Percentiles rank a stretch among this genome's conserved stretches.
Evolutionary conservation across 2,113 vertebrate genomes (phyloP).

Genomic region (Notiomystis cincta): DNA sequence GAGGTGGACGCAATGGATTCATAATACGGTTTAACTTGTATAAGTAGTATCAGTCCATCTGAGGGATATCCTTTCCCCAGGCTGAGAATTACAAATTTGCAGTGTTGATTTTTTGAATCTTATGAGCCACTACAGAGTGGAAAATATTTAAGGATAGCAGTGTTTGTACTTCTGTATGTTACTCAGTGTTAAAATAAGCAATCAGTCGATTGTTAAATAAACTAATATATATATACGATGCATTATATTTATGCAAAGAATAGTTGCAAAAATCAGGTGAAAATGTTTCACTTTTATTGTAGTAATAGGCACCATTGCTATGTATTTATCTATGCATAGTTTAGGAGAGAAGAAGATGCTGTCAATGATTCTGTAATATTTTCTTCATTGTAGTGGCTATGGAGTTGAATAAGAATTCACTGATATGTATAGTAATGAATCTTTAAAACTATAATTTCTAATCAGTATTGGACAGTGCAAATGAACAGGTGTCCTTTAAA

Average conservation of each 20-base stretch:
- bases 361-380: constrained; percentile 68
- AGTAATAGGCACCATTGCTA: constrained; percentile 58
- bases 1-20: constrained; percentile 49
- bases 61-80: constrained; percentile 26
- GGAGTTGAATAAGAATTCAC: constrained; percentile 68
- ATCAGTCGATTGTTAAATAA: constrained; percentile 24
- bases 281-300: constrained; percentile 54
- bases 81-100: constrained; percentile 21
- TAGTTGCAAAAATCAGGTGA: constrained; percentile 56
- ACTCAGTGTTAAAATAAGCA: constrained; percentile 61
- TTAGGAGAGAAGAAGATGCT: constrained; percentile 65
- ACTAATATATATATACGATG: constrained; percentile 33
- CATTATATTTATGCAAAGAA: constrained; percentile 47
- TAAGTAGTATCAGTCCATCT: constrained; percentile 36
- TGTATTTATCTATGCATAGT: constrained; percentile 69
- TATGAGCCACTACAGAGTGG: constrained; percentile 56
- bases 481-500: constrained; percentile 57
- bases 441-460: constrained; percentile 58
- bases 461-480: constrained; percentile 57
- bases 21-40: constrained; percentile 34
- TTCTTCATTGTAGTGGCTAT: constrained; percentile 67
- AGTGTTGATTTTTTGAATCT: constrained; percentile 28
- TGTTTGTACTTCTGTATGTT: constrained; percentile 57
- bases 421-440: constrained; percentile 62
- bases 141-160: constrained; percentile 65